Evolutionary conservation across 2,888 invertebrate species (phyloP).

Genomic region (Onchidella celtica): DNA sequence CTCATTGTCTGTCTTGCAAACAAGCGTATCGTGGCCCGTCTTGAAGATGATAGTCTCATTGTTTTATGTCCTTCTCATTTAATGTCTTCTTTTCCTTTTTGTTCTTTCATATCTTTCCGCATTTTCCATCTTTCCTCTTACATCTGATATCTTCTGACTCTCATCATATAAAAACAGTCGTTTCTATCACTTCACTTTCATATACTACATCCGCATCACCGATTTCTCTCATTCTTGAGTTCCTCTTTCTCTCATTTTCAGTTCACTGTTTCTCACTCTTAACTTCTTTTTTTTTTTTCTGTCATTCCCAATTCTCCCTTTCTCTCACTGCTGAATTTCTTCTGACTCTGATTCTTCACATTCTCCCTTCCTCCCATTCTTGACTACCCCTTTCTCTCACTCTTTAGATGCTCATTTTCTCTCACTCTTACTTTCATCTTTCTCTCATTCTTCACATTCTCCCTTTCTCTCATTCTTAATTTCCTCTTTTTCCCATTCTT

Average conservation of each 20-base stretch:
- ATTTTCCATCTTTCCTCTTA: conserved; percentile 21
- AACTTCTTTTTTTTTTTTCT: not conserved
- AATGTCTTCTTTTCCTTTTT: not conserved
- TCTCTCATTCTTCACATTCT: not conserved
- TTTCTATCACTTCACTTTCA: too few species aligned
- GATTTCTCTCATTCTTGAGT: conserved; percentile 32
- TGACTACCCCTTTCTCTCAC: not conserved
- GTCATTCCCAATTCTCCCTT: not conserved
- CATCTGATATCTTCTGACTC: conserved; percentile 15
- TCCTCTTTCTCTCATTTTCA: not conserved
- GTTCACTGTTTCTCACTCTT: conserved; percentile 18
- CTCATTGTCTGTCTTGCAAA: too few species aligned
- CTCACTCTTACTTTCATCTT: not conserved
- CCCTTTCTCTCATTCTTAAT: not conserved
- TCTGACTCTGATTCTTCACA: not conserved
- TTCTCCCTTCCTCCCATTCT: conserved; percentile 7
- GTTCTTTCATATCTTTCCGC: not conserved
- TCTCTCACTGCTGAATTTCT: not conserved
- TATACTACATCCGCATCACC: too few species aligned
- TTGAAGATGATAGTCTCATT: too few species aligned
- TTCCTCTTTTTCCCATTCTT: not conserved
- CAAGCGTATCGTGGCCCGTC: too few species aligned
- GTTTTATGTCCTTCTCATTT: too few species aligned
- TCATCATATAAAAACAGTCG: too few species aligned
- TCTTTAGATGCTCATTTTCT: not conserved